Base-by-base conservation (phyloP, 2,888 invertebrate genomes). In the Drosophila paranaensis region DNA sequence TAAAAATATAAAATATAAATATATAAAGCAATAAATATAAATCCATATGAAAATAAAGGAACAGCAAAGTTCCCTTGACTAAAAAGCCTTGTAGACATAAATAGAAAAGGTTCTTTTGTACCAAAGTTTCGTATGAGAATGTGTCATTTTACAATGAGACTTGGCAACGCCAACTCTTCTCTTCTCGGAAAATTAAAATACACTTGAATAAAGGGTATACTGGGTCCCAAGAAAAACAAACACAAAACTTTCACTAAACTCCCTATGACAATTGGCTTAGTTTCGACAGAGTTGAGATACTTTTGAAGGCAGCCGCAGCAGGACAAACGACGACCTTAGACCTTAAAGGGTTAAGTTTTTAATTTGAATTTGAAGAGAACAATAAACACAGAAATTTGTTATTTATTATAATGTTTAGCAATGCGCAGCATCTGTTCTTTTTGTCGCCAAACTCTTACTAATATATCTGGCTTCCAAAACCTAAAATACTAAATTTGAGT, bases 261-360 rank as follows among this genome's bases (percentile, higher is more conserved):
- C 13, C 2, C 14, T 25, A 16, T 50, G 50, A 50, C 50, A 50
- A 50, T 37, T 51, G 51, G 14, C 37, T 51, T 37, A 37, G 37
- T 53, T 53, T 13, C 25, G 25, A 37, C 10, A 37, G 14, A 30
- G 46, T 48, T 30, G n/a, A 48, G 46, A 14, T 46, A 14, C 5
- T 25, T 16, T 9, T 6, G 11, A 16, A 16, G 11, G 16, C 50
- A 13, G 33, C 8, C 16, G 16, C 16, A 20, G 50, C 3, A n/a
- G 30, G 9, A n/a, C 51, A 35, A 13, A 13, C 14, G 6, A 14
- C 14, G 14, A 2, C 20, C 8, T 11, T 25, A 0, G 1, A 6
- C 6, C 30, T 25, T 2, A 25, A 53, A 25, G 33, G 37, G 25
- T 14, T 25, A 37, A 53, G 9, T 40, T 40, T 43, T n/a, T 20